Evolutionary conservation across 2,797 vertebrate species (phyloP), one percentile per base, ranked within the genome.

Genomic region (Phrynocephalus vlangalii): DNA sequence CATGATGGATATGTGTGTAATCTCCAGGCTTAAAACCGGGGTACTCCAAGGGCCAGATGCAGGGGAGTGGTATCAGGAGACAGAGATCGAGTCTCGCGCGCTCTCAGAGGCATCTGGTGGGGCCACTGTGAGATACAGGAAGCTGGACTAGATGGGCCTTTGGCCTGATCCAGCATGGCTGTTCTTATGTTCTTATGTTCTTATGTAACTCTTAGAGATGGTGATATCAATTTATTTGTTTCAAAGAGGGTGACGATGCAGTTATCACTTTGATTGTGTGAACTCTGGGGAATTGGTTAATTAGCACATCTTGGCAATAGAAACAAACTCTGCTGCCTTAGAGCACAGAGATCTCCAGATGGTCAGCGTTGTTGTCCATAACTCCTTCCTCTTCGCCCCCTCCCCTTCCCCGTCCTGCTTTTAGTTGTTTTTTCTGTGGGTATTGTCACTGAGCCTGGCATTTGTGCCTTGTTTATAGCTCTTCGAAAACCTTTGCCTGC

Each of bases 271-370:
- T 88, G 26, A 20, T 48, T 91, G 66, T 71, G 86, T 73, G 33
- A 16, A 88, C 89, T 93, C 87, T 38, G 78, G 76, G 90, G 93
- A 24, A 75, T 24, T 13, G 1, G 87, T 86, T 93, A 93, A 92
- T 91, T 92, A 91, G 86, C 78, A 93, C 93, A 93, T 88, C 91
- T 93, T 89, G 52, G 89, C 87, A 87, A 83, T 16, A 86, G 83
- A 85, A 85, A 92, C 89, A 56, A 76, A 60, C 76, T 83, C 70
- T 89, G 88, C 77, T 89, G 89, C 88, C 92, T 91, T 88, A 92
- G 89, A 84, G 92, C 89, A 91, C n/a, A 83, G 88, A 90, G 89
- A 91, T 87, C 82, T 15, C 68, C 26, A 84, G 85, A 89, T 90
- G 86, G 80, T 75, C 93, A 88, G 76, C 68, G 92, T 84, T 91